Evolutionary conservation across 92 coral and sea anemone species (phyloP).

Genomic region (Heteractis magnifica): DNA sequence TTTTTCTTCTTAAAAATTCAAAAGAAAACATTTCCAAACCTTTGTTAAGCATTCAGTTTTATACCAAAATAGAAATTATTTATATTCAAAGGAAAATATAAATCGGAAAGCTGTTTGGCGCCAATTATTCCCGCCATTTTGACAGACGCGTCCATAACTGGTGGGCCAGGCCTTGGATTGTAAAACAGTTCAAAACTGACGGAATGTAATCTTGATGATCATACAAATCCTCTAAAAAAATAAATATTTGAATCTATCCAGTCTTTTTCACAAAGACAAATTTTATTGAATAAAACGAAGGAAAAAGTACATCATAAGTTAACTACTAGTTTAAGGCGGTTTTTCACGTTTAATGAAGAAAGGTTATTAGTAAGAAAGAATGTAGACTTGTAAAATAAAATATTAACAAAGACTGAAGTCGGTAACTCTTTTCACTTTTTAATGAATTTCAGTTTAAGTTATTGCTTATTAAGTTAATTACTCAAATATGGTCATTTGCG

Average conservation of each 20-base stretch:
- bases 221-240: neutral
- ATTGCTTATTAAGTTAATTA: constrained; percentile 4
- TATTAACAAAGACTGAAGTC: constrained; percentile 6
- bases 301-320: neutral
- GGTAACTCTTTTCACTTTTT: constrained; percentile 1
- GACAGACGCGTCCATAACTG: neutral
- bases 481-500: neutral
- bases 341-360: neutral
- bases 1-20: neutral
- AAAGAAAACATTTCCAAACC: neutral
- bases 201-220: neutral
- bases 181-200: neutral
- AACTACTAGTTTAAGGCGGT: neutral
- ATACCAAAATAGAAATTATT: neutral
- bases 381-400: constrained; percentile 7
- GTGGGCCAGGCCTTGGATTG: neutral
- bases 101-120: neutral
- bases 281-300: neutral
- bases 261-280: neutral
- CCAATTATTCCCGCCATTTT: neutral
- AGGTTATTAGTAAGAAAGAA: neutral
- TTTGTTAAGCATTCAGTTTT: neutral
- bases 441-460: constrained; percentile 3
- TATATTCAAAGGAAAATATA: neutral
- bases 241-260: neutral